phyloP scores from a whole-genome alignment of 2,888 invertebrate species.

The Pristionchus entomophagus region DNA sequence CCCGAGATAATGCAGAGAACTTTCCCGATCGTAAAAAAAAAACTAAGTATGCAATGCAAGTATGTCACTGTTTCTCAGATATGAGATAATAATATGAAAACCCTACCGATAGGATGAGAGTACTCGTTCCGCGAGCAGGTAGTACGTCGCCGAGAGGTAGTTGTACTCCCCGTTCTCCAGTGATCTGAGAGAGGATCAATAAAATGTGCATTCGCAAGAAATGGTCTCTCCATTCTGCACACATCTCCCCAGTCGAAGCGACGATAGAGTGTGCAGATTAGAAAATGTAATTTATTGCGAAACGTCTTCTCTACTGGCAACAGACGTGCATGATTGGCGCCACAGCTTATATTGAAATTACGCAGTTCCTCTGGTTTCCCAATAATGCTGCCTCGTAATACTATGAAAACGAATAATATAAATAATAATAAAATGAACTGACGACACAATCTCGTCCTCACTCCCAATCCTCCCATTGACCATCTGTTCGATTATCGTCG shows the following conservation, averaged over 20 bases:
- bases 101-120: slow-evolving; percentile 84
- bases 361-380: background rate
- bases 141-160: slow-evolving; percentile 98
- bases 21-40: no score
- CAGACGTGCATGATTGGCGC: background rate
- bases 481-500: slow-evolving; percentile 92
- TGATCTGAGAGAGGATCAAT: slow-evolving; percentile 80
- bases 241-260: no score
- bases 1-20: no score
- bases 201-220: no score
- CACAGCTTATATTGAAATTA: background rate
- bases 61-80: no score
- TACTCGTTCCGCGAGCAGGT: slow-evolving; percentile 92
- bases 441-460: slow-evolving; percentile 92
- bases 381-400: background rate
- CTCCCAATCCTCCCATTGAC: slow-evolving; percentile 93
- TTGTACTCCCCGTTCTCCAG: slow-evolving; percentile 96
- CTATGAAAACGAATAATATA: background rate
- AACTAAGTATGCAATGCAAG: no score
- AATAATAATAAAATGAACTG: slow-evolving; percentile 16
- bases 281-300: no score
- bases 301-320: no score
- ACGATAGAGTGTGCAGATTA: no score
- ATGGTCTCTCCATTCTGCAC: no score
- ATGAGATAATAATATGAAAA: no score